Evolutionary conservation across 2,113 vertebrate species (phyloP), one percentile per base, ranked within the genome.

Genomic region (Pelobates fuscus): DNA sequence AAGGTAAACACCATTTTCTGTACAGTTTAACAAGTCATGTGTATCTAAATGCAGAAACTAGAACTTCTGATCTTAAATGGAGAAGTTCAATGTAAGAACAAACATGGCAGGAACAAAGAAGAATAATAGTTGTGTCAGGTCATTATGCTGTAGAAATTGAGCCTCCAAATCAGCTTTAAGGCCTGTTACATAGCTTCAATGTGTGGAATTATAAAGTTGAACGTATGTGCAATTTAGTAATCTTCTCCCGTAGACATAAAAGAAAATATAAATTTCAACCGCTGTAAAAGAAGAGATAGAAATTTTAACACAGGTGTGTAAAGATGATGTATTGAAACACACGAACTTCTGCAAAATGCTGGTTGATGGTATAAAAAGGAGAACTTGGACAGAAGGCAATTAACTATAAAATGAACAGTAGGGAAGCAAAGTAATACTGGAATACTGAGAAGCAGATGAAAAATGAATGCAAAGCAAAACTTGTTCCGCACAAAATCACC

Each of bases 381-480:
- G 65, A 67, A 77, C 64, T 55, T 25, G 37, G 1, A 7, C 21
- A 18, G 8, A 59, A 29, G 43, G 17, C 25, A 43, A 44, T 29
- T 60, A 21, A 44, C 37, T 52, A 55, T 60, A 37, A 68, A 49
- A 24, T 5, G n/a, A 23, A n/a, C 18, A 37, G 41, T 32, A 61
- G 44, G 65, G 73, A 77, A 77, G 73, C 17, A 37, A 68, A 68
- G 44, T 21, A 61, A 20, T 49, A 5, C 26, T 67, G 59, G 21
- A 32, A 20, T 60, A 80, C 80, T 82, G 78, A 73, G 81, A 79
- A 82, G 75, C 79, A 84, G 75, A 82, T 74, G 81, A 75, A 82
- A 78, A 86, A 80, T 78, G 73, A 80, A 86, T 70, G 81, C 70
- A 85, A 81, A 86, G 84, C 79, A 80, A 79, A 86, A 85, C 83